Evolutionary conservation across 2,797 vertebrate species (phyloP), one percentile per base, ranked within the genome.

Genomic region (Molossus molossus): DNA sequence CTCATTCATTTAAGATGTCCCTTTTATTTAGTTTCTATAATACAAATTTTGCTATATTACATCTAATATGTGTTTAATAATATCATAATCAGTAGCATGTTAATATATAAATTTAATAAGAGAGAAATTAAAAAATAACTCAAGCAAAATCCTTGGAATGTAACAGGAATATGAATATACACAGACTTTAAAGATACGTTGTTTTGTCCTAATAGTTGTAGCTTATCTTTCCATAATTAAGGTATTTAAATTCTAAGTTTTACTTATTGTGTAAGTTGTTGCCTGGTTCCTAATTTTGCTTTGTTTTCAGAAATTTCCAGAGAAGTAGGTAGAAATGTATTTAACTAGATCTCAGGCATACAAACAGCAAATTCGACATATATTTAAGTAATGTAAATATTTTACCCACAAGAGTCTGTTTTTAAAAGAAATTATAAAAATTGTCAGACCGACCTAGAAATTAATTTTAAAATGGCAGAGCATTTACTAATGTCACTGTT

Each of bases 261-360:
- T 4, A 93, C 14, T 85, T 84, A 87, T 27, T 83, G 9, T 75
- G 4, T 37, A 93, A 86, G 5, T 83, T 86, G 33, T 80, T 87
- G 21, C 64, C 65, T 37, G 87, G 48, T 87, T 75, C 48, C 20
- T 90, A 50, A 60, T 87, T 93, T 80, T 95, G 55, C 62, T 91
- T 94, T 91, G 25, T 70, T 95, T 96, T 76, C 55, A 89, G 84
- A 95, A 81, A 91, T 88, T 77, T 95, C 70, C 29, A 87, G 45
- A 91, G 27, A 84, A 90, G 57, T 72, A 45, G 13, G 9, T 75
- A 75, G 55, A 92, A 90, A 92, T 85, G 21, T 87, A 37, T 90
- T 87, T 90, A 89, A 55, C 21, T 75, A 9, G 50, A 70, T 57
- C 25, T 81, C 40, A 91, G 69, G 92, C 58, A 55, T 29, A 90